phyloP scores from a whole-genome alignment of 2,113 vertebrate species.

The Sylvia atricapilla region DNA sequence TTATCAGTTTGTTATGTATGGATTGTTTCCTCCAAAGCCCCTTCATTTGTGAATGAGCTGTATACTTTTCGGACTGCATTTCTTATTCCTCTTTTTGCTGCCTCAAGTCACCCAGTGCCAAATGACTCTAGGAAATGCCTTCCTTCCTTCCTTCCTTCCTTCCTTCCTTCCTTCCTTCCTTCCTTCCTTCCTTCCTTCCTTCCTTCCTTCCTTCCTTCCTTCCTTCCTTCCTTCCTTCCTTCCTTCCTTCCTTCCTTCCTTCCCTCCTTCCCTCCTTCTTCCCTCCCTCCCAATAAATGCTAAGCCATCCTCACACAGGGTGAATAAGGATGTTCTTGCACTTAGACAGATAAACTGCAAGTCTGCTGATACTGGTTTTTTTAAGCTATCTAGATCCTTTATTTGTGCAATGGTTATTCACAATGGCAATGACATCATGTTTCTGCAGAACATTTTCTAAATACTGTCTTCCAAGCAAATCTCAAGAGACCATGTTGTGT shows the following conservation, averaged over 20 bases:
- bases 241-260: not conserved
- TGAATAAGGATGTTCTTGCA: not conserved
- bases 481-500: not conserved
- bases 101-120: not conserved
- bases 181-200: too few species aligned
- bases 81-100: not conserved
- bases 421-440: not conserved
- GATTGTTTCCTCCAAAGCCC: not conserved
- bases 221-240: accelerated
- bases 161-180: not conserved
- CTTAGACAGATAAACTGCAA: not conserved
- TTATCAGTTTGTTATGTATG: not conserved
- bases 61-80: not conserved
- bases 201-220: not conserved
- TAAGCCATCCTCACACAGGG: not conserved
- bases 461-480: not conserved
- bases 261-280: accelerated
- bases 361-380: not conserved
- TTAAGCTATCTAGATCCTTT: not conserved
- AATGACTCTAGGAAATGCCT: not conserved
- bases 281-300: not conserved
- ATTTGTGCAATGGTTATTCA: not conserved
- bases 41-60: not conserved
- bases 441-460: not conserved
- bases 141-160: not conserved